These are phyloP conservation scores for Lota lota DNA, from an alignment of 2,113 vertebrate genomes.

Conservation along the genomic window DNA sequence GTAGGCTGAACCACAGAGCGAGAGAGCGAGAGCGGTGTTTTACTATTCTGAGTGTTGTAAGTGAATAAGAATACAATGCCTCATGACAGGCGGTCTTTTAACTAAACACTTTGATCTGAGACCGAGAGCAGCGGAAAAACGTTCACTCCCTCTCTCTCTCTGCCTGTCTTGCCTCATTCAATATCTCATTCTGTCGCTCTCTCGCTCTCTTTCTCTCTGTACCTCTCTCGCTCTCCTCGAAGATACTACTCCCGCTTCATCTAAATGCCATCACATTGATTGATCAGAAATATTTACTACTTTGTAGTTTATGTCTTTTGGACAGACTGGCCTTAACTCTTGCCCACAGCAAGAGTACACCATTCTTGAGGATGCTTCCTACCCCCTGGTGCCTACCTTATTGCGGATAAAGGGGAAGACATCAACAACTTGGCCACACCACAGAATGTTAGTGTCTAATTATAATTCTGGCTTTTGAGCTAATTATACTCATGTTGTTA, in stretches of 20 bases:
- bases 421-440: too few relatives aligned
- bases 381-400: too few relatives aligned
- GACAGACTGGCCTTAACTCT: too few relatives aligned
- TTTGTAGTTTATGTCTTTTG: too few relatives aligned
- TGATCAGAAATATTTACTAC: too few relatives aligned
- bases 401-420: too few relatives aligned
- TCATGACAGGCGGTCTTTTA: conserved; percentile 34
- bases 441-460: conserved; percentile 6
- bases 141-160: not conserved
- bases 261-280: not conserved
- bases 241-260: not conserved
- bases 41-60: conserved; percentile 31
- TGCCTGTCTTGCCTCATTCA: too few relatives aligned
- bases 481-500: not conserved
- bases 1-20: conserved; percentile 3
- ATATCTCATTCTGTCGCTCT: too few relatives aligned
- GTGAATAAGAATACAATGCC: conserved; percentile 7
- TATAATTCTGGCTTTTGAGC: conserved; percentile 3
- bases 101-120: conserved; percentile 47
- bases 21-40: conserved; percentile 11
- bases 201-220: not conserved
- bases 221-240: conserved; percentile 1
- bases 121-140: conserved; percentile 12
- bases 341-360: too few relatives aligned
- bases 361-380: too few relatives aligned